Evolutionary conservation across 1,140 invertebrate species (phyloP), one percentile per base, ranked within the genome.

Genomic region (Chymomyza costata): DNA sequence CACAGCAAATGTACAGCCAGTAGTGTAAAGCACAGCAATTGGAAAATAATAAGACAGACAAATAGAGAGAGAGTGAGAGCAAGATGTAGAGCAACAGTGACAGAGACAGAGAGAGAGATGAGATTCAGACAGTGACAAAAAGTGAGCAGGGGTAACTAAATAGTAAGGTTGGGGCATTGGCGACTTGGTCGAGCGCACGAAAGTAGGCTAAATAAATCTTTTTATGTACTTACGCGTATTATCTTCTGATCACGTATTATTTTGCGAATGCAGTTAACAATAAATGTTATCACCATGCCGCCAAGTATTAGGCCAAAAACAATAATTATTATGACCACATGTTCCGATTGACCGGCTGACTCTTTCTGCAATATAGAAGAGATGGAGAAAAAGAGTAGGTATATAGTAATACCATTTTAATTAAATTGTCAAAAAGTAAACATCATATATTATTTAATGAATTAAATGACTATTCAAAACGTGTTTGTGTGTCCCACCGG

Each of bases 321-420:
- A n/a, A 95, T 90, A 55, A 97, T 89, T 41, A 97, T 96, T 58
- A 96, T 94, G 61, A 95, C 88, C 71, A 96, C 94, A 80, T 96
- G 93, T 35, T 93, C 90, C 37, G 82, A 82, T 45, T 76, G 62
- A 0, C 47, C 63, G 1, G 34, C 30, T 1, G 50, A 35, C 18
- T 78, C 51, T 5, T n/a, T 43, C 82, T 85, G 65, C 6, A 46
- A 21, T n/a, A 10, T 16, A 47, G 2, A 25, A 25, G 2, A 25
- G 1, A 3, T 13, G n/a, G n/a, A n/a, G n/a, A n/a, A n/a, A n/a
- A n/a, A n/a, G n/a, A n/a, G n/a, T n/a, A n/a, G n/a, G n/a, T n/a
- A n/a, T n/a, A n/a, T n/a, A n/a, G n/a, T n/a, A n/a, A n/a, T n/a
- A n/a, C n/a, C n/a, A n/a, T n/a, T n/a, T n/a, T n/a, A n/a, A n/a